phyloP scores from a whole-genome alignment of 2,888 invertebrate species.

The Phyllotreta striolata region DNA sequence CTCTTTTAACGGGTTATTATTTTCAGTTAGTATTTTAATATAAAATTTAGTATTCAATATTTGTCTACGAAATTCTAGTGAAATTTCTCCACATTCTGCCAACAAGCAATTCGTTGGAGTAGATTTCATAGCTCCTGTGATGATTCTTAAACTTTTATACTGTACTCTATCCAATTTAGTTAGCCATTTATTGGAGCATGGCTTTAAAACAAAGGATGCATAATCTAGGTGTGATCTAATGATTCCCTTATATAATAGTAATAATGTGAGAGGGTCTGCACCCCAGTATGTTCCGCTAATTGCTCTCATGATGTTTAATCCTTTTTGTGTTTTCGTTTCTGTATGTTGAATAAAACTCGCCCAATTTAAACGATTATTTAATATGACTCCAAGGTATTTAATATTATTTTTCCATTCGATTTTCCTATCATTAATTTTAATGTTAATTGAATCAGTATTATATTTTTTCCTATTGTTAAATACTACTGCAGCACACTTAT shows the following conservation, averaged over 20 bases:
- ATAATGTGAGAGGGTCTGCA: constrained; percentile 15
- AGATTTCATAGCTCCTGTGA: constrained; percentile 22
- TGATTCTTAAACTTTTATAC: constrained; percentile 15
- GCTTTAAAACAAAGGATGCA: background rate
- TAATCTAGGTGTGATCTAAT: constrained; percentile 26
- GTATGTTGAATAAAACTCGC: background rate
- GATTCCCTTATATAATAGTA: constrained; percentile 24
- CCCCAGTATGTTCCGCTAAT: constrained; percentile 24
- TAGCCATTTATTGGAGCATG: background rate
- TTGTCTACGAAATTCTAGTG: constrained; percentile 10
- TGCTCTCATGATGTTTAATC: constrained; percentile 28
- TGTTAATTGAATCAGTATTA: background rate
- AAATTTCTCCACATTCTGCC: constrained; percentile 21
- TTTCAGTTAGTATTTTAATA: background rate
- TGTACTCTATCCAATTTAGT: constrained; percentile 18
- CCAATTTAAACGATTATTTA: constrained; percentile 30
- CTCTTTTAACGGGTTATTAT: constrained; percentile 15
- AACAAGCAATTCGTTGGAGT: constrained; percentile 24
- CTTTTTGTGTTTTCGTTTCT: constrained; percentile 16
- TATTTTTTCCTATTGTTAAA: constrained; percentile 22
- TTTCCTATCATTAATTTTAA: no score
- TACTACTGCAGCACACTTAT: constrained; percentile 26
- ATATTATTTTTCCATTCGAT: constrained; percentile 19
- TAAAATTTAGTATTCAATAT: constrained; percentile 16
- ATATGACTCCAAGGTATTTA: constrained; percentile 27